Conservation (phyloP, 1,140 invertebrate genomes). For the Colletes gigas region DNA sequence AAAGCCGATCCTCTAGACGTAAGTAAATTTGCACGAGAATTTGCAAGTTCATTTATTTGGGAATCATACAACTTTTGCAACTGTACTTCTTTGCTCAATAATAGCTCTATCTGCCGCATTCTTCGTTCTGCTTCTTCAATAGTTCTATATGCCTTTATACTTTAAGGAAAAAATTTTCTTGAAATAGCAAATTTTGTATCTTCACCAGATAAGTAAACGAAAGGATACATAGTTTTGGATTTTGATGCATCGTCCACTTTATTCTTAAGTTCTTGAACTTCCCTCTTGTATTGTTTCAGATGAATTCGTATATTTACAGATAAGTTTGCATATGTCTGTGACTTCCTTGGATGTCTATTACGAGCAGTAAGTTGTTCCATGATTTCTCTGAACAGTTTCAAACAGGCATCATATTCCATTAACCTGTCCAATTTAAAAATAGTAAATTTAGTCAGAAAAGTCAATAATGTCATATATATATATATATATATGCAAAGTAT, state of each 20-base stretch:
- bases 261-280: conserved; percentile 83
- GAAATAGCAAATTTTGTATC: neutral
- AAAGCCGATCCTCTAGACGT: conserved; percentile 71
- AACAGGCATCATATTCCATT: conserved; percentile 85
- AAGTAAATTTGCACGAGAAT: conserved; percentile 67
- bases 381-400: conserved; percentile 84
- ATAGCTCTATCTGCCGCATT: conserved; percentile 82
- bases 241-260: conserved; percentile 81
- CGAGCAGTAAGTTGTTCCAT: conserved; percentile 83
- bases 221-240: conserved; percentile 82
- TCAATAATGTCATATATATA: too few species aligned
- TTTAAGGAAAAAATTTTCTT: conserved; percentile 64
- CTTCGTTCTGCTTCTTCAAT: conserved; percentile 84
- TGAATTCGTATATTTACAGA: conserved; percentile 83
- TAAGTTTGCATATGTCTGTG: conserved; percentile 81
- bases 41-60: conserved; percentile 68
- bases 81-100: conserved; percentile 83
- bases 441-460: too few species aligned
- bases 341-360: conserved; percentile 80
- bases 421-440: conserved; percentile 79
- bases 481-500: too few species aligned
- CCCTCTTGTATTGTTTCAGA: conserved; percentile 84
- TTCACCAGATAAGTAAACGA: conserved; percentile 11
- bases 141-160: conserved; percentile 77
- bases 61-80: conserved; percentile 82